phyloP scores from a whole-genome alignment of 2,113 vertebrate genomes.

The Bettongia penicillata region DNA sequence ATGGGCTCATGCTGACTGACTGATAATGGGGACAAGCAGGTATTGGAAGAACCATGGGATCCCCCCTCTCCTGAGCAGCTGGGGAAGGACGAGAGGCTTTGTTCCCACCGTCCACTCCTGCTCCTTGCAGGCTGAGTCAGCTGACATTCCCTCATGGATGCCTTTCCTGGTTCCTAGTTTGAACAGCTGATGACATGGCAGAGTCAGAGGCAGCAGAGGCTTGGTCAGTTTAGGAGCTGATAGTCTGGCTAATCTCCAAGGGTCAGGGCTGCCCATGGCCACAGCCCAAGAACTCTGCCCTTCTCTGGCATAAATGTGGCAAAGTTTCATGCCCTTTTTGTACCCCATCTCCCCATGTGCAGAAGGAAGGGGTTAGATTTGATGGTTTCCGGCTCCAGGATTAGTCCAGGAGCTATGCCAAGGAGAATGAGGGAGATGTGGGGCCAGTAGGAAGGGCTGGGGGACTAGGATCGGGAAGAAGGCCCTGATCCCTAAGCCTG shows the following conservation, averaged over 20 bases:
- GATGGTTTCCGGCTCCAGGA: not conserved
- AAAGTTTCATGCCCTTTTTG: not conserved
- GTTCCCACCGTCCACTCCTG: not conserved
- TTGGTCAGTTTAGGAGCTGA: not conserved
- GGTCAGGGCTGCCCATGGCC: not conserved
- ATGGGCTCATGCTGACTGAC: not conserved
- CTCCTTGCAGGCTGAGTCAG: not conserved
- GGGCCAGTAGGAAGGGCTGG: not conserved
- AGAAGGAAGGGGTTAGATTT: not conserved
- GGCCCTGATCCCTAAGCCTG: not conserved
- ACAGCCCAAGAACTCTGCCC: not conserved
- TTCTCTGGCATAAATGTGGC: not conserved
- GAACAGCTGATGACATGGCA: not conserved
- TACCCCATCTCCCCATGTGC: not conserved
- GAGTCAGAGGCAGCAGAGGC: not conserved
- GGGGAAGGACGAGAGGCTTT: not conserved
- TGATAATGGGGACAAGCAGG: not conserved
- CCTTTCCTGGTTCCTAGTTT: not conserved
- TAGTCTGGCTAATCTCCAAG: not conserved
- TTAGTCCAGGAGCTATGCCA: not conserved
- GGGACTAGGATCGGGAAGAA: not conserved
- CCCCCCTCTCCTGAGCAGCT: not conserved
- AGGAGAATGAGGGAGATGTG: not conserved
- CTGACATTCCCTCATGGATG: too few relatives aligned
- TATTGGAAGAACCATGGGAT: accelerated